Evolutionary conservation across 2,888 invertebrate genomes (phyloP).

Genomic region (Hoplodrina ambigua): DNA sequence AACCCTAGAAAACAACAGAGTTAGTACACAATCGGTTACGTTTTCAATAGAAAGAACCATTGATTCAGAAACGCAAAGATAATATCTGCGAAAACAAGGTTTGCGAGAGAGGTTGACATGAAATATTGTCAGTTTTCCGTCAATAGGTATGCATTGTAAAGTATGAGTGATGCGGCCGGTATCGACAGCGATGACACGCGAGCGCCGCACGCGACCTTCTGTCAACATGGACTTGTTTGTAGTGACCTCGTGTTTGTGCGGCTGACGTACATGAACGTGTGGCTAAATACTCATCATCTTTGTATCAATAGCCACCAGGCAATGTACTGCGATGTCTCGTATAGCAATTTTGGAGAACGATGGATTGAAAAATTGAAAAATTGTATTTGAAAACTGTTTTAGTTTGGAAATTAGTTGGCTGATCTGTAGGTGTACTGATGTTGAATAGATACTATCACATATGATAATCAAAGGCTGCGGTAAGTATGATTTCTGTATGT

Average conservation of each 20-base stretch:
- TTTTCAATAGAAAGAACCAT: constrained; percentile 54
- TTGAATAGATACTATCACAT: no score
- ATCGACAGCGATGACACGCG: constrained; percentile 56
- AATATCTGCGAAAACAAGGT: constrained; percentile 54
- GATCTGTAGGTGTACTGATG: not conserved
- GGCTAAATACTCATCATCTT: constrained; percentile 47
- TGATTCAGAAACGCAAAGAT: constrained; percentile 53
- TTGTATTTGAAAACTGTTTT: not conserved
- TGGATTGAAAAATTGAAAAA: constrained; percentile 8
- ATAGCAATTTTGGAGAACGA: constrained; percentile 10
- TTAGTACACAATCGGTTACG: constrained; percentile 19
- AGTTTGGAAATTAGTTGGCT: not conserved
- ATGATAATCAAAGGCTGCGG: no score
- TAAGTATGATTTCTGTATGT: no score
- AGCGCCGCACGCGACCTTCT: constrained; percentile 38
- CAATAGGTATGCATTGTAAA: constrained; percentile 54
- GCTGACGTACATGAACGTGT: constrained; percentile 26
- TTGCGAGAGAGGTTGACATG: constrained; percentile 55
- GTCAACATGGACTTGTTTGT: constrained; percentile 51
- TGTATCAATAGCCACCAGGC: constrained; percentile 28
- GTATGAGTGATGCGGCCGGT: constrained; percentile 60
- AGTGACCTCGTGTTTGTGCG: constrained; percentile 43
- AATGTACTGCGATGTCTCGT: constrained; percentile 8
- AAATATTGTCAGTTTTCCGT: constrained; percentile 64
- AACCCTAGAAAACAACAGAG: constrained; percentile 18